phyloP scores from a whole-genome alignment of 2,888 invertebrate species.

The Blera fallax region DNA sequence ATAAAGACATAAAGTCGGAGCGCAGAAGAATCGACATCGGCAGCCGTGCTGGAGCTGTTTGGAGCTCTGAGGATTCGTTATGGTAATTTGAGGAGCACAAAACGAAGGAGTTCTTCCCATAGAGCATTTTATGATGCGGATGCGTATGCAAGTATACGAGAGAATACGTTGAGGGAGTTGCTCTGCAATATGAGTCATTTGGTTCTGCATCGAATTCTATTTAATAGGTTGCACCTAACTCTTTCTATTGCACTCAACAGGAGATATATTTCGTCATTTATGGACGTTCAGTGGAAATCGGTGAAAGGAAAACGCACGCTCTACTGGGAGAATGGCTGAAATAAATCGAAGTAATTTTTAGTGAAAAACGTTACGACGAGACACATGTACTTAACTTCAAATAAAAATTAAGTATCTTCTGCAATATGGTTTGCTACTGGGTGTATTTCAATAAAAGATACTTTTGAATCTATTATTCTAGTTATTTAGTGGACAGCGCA shows the following conservation, averaged over 20 bases:
- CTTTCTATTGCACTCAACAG: constrained; percentile 14
- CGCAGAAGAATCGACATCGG: constrained; percentile 13
- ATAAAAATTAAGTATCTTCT: neutral
- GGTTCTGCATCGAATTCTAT: constrained; percentile 49
- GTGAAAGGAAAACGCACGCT: constrained; percentile 38
- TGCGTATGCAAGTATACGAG: constrained; percentile 51
- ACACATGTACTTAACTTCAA: neutral
- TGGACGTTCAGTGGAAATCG: constrained; percentile 29
- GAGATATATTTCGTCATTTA: constrained; percentile 33
- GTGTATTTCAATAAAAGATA: neutral
- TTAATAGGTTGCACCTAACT: constrained; percentile 35
- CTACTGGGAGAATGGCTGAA: neutral
- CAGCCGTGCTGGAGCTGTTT: constrained; percentile 35
- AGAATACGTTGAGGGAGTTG: neutral
- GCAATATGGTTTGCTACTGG: neutral
- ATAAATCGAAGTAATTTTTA: constrained; percentile 25
- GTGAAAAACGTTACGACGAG: constrained; percentile 17
- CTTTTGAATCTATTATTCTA: no score
- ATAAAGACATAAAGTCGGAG: constrained; percentile 67
- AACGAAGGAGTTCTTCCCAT: constrained; percentile 16
- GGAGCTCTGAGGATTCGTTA: constrained; percentile 56
- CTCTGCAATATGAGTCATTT: constrained; percentile 53
- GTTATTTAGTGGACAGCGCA: no score
- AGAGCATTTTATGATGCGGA: constrained; percentile 31
- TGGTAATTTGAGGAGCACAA: constrained; percentile 61